Evolutionary conservation across 2,888 invertebrate genomes (phyloP), one percentile per base, ranked within the genome.

Genomic region (Pecten maximus): DNA sequence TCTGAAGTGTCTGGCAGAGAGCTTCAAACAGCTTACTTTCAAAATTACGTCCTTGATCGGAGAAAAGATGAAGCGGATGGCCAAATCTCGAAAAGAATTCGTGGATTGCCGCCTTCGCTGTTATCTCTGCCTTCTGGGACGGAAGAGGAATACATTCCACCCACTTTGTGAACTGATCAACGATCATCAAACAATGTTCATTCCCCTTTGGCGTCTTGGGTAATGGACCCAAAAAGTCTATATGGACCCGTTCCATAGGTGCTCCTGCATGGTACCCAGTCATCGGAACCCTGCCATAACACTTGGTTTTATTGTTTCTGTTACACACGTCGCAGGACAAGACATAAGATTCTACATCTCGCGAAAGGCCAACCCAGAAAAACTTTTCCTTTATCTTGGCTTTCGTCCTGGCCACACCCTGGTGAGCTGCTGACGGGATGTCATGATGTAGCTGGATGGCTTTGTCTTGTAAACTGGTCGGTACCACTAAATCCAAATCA

Each of bases 351-450:
- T 89, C 89, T 0, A 88, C 87, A 89, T 91, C 91, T 50, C 44
- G 87, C 6, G 74, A 60, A 40, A 91, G 74, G 15, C 54, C 15
- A 6, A 74, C 40, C 91, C 89, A 91, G 86, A 60, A 89, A 28
- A 90, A 91, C 54, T 90, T 91, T 87, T 90, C 88, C 23, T 88
- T 90, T 6, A 90, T 19, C 28, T 90, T 90, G 4, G 74, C 60
- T n/a, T 87, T 91, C 10, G 89, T 90, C 87, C 91, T 89, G 16
- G 91, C 89, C 16, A 91, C 74, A 19, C 90, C 90, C 35, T 91
- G 90, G 35, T 91, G 91, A 44, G 48, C 91, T 19, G 88, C 88
- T 15, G 90, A 90, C 16, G 91, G 87, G 6, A 91, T 48, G 87
- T 91, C 91, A 90, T 91, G 88, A 35, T 89, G 91, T 86, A n/a